phyloP scores from a whole-genome alignment of 2,797 vertebrate species.

The Rhodeus uyekii region DNA sequence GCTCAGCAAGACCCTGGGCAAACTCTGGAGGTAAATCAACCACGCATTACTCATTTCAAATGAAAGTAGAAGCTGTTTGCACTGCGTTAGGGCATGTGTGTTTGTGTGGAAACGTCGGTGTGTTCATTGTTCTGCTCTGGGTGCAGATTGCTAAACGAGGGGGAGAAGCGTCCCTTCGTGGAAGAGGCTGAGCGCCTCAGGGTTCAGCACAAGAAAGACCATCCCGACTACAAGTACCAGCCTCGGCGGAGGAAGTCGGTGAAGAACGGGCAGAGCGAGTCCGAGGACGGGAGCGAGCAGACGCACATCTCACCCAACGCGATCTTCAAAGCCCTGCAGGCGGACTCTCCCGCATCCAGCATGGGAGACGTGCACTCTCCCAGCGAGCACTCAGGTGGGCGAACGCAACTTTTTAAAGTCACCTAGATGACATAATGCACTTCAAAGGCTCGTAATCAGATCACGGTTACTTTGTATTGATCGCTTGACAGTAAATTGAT shows the following conservation, averaged over 20 bases:
- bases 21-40: conserved; percentile 87
- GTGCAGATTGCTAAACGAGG: conserved; percentile 91
- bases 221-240: conserved; percentile 97
- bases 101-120: neutral
- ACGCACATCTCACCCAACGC: conserved; percentile 94
- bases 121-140: conserved; percentile 19
- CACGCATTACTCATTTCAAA: neutral
- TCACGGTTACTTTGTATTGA: neutral
- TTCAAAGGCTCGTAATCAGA: neutral
- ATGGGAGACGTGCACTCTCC: conserved; percentile 96
- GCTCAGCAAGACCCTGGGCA: conserved; percentile 95
- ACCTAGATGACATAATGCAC: neutral
- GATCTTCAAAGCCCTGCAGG: conserved; percentile 96
- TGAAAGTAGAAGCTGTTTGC: neutral
- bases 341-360: conserved; percentile 92
- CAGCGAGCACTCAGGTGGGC: conserved; percentile 90
- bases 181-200: conserved; percentile 94
- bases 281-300: conserved; percentile 88
- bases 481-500: neutral
- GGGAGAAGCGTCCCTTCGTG: conserved; percentile 94
- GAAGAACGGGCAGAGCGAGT: conserved; percentile 90
- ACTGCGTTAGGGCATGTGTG: too few species aligned
- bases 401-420: neutral
- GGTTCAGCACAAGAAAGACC: conserved; percentile 97
- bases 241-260: conserved; percentile 91